Evolutionary conservation across 2,113 vertebrate species (phyloP).

Genomic region (Sterna hirundo): DNA sequence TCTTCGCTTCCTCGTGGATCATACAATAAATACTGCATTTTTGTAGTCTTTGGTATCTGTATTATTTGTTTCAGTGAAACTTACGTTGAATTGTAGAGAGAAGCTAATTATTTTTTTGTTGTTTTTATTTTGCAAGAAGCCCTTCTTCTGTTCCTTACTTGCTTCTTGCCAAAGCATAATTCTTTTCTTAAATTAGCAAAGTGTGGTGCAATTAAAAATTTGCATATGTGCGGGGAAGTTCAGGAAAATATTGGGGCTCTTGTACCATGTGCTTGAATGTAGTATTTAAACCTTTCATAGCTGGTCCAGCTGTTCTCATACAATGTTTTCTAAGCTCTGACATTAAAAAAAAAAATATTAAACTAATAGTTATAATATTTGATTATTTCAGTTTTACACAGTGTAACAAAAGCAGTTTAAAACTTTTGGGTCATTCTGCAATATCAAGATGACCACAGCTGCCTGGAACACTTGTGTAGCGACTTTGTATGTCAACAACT

Average conservation of each 20-base stretch:
- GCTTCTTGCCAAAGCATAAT: not conserved
- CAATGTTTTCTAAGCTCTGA: not conserved
- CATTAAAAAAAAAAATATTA: not conserved
- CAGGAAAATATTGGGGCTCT: slow-evolving; percentile 24
- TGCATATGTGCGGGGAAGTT: not conserved
- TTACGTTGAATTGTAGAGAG: not conserved
- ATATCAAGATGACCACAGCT: not conserved
- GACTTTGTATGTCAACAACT: not conserved
- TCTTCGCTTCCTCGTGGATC: not conserved
- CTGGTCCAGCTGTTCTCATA: not conserved
- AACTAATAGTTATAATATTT: not conserved
- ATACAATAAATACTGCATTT: not conserved
- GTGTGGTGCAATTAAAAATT: not conserved
- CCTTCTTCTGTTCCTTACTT: not conserved
- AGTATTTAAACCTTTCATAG: not conserved
- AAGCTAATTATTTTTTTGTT: not conserved
- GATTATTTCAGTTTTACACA: not conserved
- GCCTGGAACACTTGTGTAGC: not conserved
- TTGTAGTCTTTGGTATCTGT: not conserved
- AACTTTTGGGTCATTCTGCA: not conserved
- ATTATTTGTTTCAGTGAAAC: not conserved
- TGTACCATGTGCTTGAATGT: not conserved
- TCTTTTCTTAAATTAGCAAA: slow-evolving; percentile 28
- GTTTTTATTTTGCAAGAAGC: not conserved
- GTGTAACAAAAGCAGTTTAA: not conserved